phyloP scores from a whole-genome alignment of 2,113 vertebrate species.

The Siniperca knerii region DNA sequence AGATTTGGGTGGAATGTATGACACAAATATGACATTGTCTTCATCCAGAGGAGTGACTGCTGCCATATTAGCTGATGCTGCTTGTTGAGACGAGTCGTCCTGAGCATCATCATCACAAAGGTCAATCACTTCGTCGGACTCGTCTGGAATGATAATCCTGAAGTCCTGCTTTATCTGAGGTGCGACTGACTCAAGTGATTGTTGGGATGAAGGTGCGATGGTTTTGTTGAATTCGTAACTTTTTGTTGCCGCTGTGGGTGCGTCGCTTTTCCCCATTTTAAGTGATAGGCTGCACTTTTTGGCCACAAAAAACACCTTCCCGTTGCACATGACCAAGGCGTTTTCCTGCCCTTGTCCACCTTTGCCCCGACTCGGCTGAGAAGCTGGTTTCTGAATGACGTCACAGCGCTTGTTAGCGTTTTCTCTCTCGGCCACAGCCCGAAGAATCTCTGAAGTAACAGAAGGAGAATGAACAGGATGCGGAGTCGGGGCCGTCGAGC shows the following conservation, averaged over 20 bases:
- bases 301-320: constrained; percentile 89
- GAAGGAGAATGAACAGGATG: constrained; percentile 84
- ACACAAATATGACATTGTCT: constrained; percentile 85
- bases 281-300: constrained; percentile 67
- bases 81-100: constrained; percentile 12
- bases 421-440: constrained; percentile 79
- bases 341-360: constrained; percentile 82
- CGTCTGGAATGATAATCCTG: neutral
- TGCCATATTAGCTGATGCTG: neutral
- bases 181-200: neutral
- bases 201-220: neutral
- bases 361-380: constrained; percentile 66
- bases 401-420: constrained; percentile 30
- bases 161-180: neutral
- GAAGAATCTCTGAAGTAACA: constrained; percentile 84
- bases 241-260: neutral
- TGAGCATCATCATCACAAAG: constrained; percentile 75
- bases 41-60: constrained; percentile 53
- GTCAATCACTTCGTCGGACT: constrained; percentile 76
- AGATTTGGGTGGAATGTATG: constrained; percentile 80
- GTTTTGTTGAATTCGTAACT: constrained; percentile 4
- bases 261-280: neutral
- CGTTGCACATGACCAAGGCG: constrained; percentile 89
- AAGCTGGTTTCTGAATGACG: neutral
- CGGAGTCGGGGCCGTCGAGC: constrained; percentile 66